Evolutionary conservation across 2,888 invertebrate genomes (phyloP).

Genomic region (Cheilosia scutellata): DNA sequence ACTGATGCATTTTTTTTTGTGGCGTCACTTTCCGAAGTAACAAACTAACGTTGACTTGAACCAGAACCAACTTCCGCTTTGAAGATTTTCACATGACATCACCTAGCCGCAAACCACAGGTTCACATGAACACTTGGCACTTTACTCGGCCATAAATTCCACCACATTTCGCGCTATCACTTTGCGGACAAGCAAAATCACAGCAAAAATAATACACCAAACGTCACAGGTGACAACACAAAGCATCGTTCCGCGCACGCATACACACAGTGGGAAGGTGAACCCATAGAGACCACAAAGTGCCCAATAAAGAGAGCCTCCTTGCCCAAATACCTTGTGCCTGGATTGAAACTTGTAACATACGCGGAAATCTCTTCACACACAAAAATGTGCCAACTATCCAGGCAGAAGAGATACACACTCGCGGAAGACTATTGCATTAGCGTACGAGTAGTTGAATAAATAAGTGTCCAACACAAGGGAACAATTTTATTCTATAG

Average conservation of each 20-base stretch:
- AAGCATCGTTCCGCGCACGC: conserved; percentile 26
- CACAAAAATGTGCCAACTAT: conserved; percentile 44
- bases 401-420: conserved; percentile 8
- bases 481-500: conserved; percentile 27
- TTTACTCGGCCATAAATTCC: conserved; percentile 23
- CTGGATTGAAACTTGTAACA: conserved; percentile 1
- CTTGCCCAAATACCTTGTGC: conserved; percentile 45
- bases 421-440: conserved; percentile 53
- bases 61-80: conserved; percentile 19
- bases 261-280: conserved; percentile 15
- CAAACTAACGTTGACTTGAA: neutral
- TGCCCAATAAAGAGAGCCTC: conserved; percentile 38
- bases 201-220: conserved; percentile 27
- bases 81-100: conserved; percentile 29
- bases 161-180: conserved; percentile 50
- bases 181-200: conserved; percentile 41
- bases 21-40: neutral
- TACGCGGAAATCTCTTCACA: conserved; percentile 68
- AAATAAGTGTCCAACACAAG: conserved; percentile 45
- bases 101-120: conserved; percentile 29
- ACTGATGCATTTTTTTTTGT: too few species aligned
- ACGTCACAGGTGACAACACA: conserved; percentile 47
- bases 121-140: conserved; percentile 33
- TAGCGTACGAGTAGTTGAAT: conserved; percentile 41
- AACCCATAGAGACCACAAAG: conserved; percentile 46